These are phyloP conservation scores for Bufo bufo DNA, from an alignment of 2,113 vertebrate genomes.

Conservation along the genomic window DNA sequence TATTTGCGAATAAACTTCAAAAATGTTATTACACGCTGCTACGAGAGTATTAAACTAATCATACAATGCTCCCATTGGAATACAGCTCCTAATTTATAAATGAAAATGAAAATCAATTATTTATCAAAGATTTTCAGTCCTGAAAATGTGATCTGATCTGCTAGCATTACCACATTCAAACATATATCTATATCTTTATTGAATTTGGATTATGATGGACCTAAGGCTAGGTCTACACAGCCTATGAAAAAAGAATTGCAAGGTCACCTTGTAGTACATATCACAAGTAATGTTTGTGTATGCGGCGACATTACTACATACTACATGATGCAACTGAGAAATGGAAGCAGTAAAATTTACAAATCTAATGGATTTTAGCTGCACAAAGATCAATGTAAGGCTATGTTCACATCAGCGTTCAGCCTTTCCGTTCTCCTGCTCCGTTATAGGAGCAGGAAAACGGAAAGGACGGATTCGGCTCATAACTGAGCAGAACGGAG, in stretches of 20 bases:
- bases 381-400: too few species aligned
- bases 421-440: too few species aligned
- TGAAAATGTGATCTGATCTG: neutral
- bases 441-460: too few species aligned
- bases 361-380: too few species aligned
- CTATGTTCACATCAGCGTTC: too few species aligned
- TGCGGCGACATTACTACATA: too few species aligned
- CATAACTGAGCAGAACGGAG: too few species aligned
- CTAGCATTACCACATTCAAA: neutral
- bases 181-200: neutral
- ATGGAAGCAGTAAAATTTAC: too few species aligned
- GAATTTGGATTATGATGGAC: neutral
- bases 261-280: neutral
- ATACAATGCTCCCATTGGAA: neutral
- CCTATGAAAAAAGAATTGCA: too few species aligned
- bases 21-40: neutral
- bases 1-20: neutral
- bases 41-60: neutral
- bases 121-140: constrained; percentile 12
- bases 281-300: too few species aligned
- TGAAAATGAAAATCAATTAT: constrained; percentile 32
- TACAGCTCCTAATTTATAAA: neutral
- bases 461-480: too few species aligned
- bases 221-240: neutral
- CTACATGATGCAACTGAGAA: too few species aligned